Conservation (phyloP, 2,113 vertebrate genomes). For the Rhabdomys dilectus region DNA sequence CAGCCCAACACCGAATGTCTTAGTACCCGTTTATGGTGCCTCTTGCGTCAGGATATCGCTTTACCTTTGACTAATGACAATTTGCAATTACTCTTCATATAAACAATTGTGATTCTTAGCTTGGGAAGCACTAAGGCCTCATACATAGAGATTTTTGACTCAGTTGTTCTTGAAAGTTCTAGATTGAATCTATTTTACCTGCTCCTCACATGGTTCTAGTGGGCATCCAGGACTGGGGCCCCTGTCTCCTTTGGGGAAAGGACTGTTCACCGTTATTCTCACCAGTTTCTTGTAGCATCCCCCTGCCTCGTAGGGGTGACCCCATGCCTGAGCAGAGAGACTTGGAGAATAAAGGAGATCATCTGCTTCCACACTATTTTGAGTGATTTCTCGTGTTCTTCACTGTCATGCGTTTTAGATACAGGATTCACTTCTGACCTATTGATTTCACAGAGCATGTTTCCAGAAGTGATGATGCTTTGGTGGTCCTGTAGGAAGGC, state of each 20-base stretch:
- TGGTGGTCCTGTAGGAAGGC: background rate
- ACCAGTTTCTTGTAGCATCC: background rate
- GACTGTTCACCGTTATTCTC: rapidly evolving
- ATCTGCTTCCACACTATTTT: background rate
- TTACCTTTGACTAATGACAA: background rate
- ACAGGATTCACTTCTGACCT: conserved; percentile 55
- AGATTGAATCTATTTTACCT: background rate
- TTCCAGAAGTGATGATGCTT: conserved; percentile 32
- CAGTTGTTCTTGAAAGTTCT: background rate
- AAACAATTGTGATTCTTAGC: background rate
- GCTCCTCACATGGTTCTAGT: background rate
- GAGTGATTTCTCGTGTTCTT: conserved; percentile 58
- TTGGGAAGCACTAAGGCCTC: background rate
- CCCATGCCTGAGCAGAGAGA: background rate
- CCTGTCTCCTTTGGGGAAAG: background rate
- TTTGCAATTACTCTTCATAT: background rate
- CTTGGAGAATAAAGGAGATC: background rate
- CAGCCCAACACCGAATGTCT: background rate
- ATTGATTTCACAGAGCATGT: conserved; percentile 62
- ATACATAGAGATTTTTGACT: background rate
- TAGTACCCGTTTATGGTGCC: background rate
- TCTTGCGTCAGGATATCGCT: conserved; percentile 1
- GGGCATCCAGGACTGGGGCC: background rate
- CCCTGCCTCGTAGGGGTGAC: background rate
- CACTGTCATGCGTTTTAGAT: background rate